Evolutionary conservation across 2,888 invertebrate species (phyloP), one percentile per base, ranked within the genome.

Genomic region (Noctua janthina): DNA sequence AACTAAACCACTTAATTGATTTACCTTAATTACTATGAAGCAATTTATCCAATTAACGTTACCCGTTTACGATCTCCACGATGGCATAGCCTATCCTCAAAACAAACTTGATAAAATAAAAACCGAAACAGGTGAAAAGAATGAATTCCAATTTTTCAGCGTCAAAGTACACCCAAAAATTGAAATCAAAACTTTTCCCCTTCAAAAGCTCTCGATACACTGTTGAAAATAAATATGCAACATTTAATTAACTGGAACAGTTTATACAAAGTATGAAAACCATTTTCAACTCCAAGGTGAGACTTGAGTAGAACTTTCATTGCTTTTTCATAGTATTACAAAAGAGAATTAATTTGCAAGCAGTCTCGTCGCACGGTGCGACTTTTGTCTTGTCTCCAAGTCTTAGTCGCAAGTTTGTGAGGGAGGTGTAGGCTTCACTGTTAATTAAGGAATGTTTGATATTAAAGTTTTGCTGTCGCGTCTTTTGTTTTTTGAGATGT

Each of bases 301-400:
- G 69, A 78, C 82, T 76, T 66, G 56, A 79, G 68, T 67, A 46
- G 81, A 91, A 91, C 74, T 91, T 91, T 88, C 89, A 91, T 90
- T 87, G 88, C 89, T 89, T 90, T 90, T 90, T 88, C 89, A 88
- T 87, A 87, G 87, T 86, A 87, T 87, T 88, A 91, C 91, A 90
- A 87, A 87, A 85, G 91, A 77, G 84, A 90, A 89, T 92, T 91
- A 91, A 92, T 91, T 91, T 88, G 84, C 81, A 87, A 76, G 71
- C 83, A 74, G 84, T 81, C 64, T 39, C 66, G 80, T 86, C 54
- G 4, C 56, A 56, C 78, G 17, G 76, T 82, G 72, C 81, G 80
- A 90, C 89, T 91, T 90, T 88, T 88, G 88, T 90, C 85, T 83
- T 86, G 87, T 88, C 83, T 82, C 70, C 10, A 51, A 79, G 79